Conservation (phyloP, 2,113 vertebrate genomes). For the Pelodiscus sinensis region DNA sequence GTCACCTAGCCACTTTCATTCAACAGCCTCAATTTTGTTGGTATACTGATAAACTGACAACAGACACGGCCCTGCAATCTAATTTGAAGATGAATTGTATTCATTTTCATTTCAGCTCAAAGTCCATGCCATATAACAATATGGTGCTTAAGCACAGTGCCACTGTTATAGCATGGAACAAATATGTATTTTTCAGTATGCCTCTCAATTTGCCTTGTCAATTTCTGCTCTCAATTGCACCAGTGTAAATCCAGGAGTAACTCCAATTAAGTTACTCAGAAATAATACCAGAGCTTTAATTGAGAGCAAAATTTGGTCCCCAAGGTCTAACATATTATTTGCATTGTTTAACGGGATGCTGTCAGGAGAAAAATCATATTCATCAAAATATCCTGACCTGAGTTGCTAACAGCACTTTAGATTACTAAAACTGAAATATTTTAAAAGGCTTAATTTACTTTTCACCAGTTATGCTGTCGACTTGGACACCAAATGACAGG, state of each 20-base stretch:
- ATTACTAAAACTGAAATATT: background rate
- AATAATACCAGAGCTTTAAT: background rate
- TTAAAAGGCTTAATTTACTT: background rate
- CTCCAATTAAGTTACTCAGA: background rate
- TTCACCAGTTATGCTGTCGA: background rate
- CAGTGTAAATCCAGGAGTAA: background rate
- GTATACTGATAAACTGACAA: slow-evolving; percentile 37
- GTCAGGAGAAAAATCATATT: background rate
- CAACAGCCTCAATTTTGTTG: slow-evolving; percentile 29
- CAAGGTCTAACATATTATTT: background rate
- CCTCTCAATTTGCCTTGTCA: slow-evolving; percentile 14
- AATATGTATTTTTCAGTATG: slow-evolving; percentile 23
- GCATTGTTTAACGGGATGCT: background rate
- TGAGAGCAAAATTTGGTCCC: background rate
- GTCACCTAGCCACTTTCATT: slow-evolving; percentile 2
- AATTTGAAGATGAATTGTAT: slow-evolving; percentile 46
- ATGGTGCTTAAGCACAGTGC: background rate
- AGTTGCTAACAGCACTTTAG: background rate
- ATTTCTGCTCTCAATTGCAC: slow-evolving; percentile 9
- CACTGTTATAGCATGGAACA: background rate
- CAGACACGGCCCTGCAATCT: slow-evolving; percentile 27
- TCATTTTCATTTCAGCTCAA: slow-evolving; percentile 27
- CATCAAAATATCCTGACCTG: background rate
- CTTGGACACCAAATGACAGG: background rate
- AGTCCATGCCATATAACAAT: background rate